Conservation (phyloP, 2,113 vertebrate genomes). For the Carassius gibelio region DNA sequence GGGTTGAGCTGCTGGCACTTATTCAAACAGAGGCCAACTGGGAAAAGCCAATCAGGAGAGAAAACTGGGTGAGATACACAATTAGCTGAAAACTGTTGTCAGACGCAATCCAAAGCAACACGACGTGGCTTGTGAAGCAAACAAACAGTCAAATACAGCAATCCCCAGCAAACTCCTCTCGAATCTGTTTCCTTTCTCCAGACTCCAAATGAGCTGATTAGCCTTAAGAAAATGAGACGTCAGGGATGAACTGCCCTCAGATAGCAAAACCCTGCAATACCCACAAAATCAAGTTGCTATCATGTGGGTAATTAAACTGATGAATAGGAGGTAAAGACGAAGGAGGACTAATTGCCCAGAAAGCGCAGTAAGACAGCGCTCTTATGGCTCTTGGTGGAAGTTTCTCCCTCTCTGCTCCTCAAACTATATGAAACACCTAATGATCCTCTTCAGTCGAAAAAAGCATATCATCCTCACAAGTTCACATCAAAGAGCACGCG, state of each 20-base stretch:
- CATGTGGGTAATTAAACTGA: constrained; percentile 74
- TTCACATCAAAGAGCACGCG: constrained; percentile 26
- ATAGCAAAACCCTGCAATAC: constrained; percentile 46
- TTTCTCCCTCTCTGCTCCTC: constrained; percentile 48
- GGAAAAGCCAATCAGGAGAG: constrained; percentile 42
- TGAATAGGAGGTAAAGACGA: constrained; percentile 63
- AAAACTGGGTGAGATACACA: constrained; percentile 42
- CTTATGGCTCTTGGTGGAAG: constrained; percentile 49
- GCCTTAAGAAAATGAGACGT: constrained; percentile 69
- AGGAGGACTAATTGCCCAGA: constrained; percentile 46
- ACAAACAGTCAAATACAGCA: constrained; percentile 42
- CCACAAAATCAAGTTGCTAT: constrained; percentile 57
- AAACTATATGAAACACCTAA: constrained; percentile 53
- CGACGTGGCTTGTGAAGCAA: background rate
- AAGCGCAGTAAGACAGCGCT: constrained; percentile 48
- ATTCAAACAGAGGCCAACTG: constrained; percentile 17
- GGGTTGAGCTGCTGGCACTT: constrained; percentile 5
- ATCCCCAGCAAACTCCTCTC: constrained; percentile 62
- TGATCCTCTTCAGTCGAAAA: constrained; percentile 50
- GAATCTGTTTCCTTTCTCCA: constrained; percentile 64
- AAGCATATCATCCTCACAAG: constrained; percentile 32
- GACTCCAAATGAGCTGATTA: constrained; percentile 72
- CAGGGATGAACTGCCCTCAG: constrained; percentile 61
- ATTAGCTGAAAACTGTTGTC: constrained; percentile 44
- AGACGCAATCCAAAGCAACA: constrained; percentile 40